phyloP scores from a whole-genome alignment of 2,888 invertebrate genomes.

The Lasioglossum vierecki region DNA sequence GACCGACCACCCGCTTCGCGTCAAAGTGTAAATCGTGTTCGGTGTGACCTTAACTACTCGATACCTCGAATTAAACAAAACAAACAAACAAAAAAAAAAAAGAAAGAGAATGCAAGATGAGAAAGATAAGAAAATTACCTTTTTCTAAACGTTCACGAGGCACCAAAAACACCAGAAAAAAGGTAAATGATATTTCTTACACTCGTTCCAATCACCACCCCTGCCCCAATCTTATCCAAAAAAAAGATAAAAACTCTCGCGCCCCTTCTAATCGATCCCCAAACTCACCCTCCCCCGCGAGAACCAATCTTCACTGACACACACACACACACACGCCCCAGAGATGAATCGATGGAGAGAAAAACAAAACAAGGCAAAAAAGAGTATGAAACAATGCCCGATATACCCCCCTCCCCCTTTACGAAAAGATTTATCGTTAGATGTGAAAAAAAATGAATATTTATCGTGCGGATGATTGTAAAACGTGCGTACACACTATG shows the following conservation, averaged over 20 bases:
- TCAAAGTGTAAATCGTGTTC: constrained; percentile 65
- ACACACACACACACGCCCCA: constrained; percentile 32
- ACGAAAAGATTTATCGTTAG: constrained; percentile 82
- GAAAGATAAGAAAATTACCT: constrained; percentile 49
- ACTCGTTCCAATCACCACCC: constrained; percentile 62
- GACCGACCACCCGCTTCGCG: constrained; percentile 44
- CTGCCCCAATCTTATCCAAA: not conserved
- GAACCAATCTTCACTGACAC: constrained; percentile 54
- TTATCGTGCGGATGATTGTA: constrained; percentile 81
- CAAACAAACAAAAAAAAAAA: constrained; percentile 2
- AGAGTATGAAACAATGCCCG: constrained; percentile 48
- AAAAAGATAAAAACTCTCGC: not conserved
- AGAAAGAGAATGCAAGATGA: not conserved
- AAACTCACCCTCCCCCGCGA: constrained; percentile 28
- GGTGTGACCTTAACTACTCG: constrained; percentile 73
- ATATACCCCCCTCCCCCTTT: constrained; percentile 39
- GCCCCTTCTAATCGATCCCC: constrained; percentile 10
- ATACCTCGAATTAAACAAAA: constrained; percentile 66
- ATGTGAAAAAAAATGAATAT: constrained; percentile 81
- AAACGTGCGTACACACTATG: constrained; percentile 77
- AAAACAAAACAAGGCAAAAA: constrained; percentile 37
- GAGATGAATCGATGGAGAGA: constrained; percentile 32
- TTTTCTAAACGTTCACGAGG: constrained; percentile 79
- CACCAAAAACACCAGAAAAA: constrained; percentile 60
- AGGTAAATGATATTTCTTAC: constrained; percentile 62